Conservation (phyloP, 2,888 invertebrate species). For the Melitaea athalia region DNA sequence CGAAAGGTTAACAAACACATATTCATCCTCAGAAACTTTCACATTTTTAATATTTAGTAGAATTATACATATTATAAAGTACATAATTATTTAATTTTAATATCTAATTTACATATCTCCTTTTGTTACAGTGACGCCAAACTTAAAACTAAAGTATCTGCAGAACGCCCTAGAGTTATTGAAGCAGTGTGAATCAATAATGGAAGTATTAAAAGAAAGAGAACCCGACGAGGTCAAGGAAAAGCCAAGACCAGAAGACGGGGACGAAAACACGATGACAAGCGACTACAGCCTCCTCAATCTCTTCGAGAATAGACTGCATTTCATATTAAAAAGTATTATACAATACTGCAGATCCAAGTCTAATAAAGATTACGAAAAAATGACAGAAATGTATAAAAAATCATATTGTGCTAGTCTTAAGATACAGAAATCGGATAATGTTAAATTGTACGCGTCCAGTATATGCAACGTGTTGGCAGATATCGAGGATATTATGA, state of each 20-base stretch:
- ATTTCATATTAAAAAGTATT: conserved; percentile 85
- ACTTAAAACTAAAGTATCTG: conserved; percentile 79
- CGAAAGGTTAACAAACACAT: no score
- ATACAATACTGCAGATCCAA: conserved; percentile 77
- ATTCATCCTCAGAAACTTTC: no score
- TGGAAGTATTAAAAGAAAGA: conserved; percentile 72
- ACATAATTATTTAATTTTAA: no score
- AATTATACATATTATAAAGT: no score
- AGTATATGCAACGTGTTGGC: conserved; percentile 66
- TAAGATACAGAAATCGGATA: conserved; percentile 60
- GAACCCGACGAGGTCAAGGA: conserved; percentile 65
- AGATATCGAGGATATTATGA: conserved; percentile 59
- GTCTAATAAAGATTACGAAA: conserved; percentile 74
- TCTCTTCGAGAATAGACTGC: conserved; percentile 84
- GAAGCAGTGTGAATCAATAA: conserved; percentile 79
- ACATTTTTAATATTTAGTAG: no score
- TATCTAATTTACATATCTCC: no score
- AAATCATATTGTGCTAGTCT: conserved; percentile 71
- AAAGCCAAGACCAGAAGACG: conserved; percentile 53
- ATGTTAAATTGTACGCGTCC: conserved; percentile 56
- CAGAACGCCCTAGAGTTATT: conserved; percentile 80
- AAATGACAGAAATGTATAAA: conserved; percentile 70
- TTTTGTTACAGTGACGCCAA: conserved; percentile 65
- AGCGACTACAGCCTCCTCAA: conserved; percentile 77
- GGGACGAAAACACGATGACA: conserved; percentile 57